Percentiles rank a stretch among this genome's conserved stretches.
phyloP scores from a whole-genome alignment of 37 sponge, comb jelly and placozoan species.

The Oopsacas minuta region DNA sequence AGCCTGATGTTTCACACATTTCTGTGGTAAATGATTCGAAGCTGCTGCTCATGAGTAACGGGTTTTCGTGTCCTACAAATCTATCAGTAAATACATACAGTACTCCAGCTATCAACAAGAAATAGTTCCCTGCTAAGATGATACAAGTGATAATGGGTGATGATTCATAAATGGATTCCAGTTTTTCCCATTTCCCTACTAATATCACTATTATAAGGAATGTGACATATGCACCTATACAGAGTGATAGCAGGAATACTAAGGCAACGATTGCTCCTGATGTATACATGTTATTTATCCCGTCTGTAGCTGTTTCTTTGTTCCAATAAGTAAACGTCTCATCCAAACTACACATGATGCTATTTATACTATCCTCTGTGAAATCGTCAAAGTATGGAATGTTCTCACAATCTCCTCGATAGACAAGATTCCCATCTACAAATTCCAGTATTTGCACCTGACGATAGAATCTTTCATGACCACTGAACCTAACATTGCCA shows the following conservation, averaged over 20 bases:
- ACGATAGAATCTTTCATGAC: background rate
- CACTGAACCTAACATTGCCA: background rate
- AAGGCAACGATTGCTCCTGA: background rate
- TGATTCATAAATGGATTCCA: background rate
- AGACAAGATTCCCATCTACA: background rate
- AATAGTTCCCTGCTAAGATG: background rate
- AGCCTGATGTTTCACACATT: background rate
- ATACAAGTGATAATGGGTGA: background rate
- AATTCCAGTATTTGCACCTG: background rate
- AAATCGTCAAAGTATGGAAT: background rate
- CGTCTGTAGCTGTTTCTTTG: background rate
- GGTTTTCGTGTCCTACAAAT: background rate
- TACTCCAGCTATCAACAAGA: background rate
- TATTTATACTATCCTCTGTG: background rate
- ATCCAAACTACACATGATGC: background rate
- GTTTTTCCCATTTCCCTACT: background rate
- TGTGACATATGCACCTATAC: background rate
- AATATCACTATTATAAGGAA: background rate
- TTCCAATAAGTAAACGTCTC: background rate
- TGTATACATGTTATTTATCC: background rate
- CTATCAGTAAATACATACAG: background rate
- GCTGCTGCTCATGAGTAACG: background rate
- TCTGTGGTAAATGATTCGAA: background rate
- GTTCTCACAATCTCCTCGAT: background rate
- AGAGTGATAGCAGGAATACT: background rate